phyloP scores from a whole-genome alignment of 2,797 vertebrate species.

The Sebastes iracundus region DNA sequence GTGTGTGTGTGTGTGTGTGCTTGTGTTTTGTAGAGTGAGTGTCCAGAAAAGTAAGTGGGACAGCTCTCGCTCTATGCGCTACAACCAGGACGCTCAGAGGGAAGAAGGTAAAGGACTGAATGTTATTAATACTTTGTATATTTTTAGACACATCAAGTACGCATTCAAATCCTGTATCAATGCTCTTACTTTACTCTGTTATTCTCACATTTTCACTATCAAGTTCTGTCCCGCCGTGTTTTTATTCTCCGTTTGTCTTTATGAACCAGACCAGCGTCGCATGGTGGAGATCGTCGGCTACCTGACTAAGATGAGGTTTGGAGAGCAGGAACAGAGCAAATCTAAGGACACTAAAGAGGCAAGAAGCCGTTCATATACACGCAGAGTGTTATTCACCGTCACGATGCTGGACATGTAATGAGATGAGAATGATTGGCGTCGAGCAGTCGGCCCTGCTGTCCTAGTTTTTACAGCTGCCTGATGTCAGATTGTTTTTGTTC shows the following conservation, averaged over 20 bases:
- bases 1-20: background rate
- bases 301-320: conserved; percentile 94
- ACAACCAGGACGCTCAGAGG: conserved; percentile 97
- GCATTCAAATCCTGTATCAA: background rate
- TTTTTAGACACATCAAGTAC: background rate
- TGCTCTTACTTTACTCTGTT: background rate
- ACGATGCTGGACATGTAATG: background rate
- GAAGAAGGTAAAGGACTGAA: conserved; percentile 88
- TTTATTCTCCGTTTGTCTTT: background rate
- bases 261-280: conserved; percentile 90
- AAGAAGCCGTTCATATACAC: background rate
- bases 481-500: conserved; percentile 29
- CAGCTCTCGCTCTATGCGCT: conserved; percentile 91
- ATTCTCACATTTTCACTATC: background rate
- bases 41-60: conserved; percentile 97
- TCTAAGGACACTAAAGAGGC: conserved; percentile 88
- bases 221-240: background rate
- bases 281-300: conserved; percentile 95
- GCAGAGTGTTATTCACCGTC: background rate
- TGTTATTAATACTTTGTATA: background rate
- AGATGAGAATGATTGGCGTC: background rate
- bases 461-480: conserved; percentile 34
- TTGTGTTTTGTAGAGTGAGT: conserved; percentile 85
- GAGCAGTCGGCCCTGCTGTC: background rate
- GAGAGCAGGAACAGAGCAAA: conserved; percentile 89